Percentiles rank a stretch among this genome's conserved stretches.
Evolutionary conservation across 2,797 vertebrate genomes (phyloP).

Genomic region (Philypnodon macrostomus): DNA sequence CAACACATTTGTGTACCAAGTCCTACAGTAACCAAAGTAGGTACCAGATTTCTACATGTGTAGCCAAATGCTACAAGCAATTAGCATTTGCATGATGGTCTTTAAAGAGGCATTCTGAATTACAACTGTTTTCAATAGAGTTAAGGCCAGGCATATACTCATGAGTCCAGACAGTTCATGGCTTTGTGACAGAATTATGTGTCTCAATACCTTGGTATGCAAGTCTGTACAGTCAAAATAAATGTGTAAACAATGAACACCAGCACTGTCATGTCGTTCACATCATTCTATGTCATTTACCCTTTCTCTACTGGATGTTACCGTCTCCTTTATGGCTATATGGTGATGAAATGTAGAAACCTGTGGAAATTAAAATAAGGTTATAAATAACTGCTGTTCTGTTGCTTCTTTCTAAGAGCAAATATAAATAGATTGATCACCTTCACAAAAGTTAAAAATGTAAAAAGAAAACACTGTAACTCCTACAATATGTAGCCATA

Average conservation of each 20-base stretch:
- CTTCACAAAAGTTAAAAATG: too few species aligned
- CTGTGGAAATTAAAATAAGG: constrained; percentile 25
- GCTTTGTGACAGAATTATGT: constrained; percentile 44
- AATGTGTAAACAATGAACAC: constrained; percentile 32
- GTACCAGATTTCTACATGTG: background rate
- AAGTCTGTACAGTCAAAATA: constrained; percentile 36
- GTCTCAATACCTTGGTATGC: constrained; percentile 38
- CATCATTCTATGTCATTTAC: constrained; percentile 7
- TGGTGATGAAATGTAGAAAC: constrained; percentile 23
- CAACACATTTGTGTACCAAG: background rate
- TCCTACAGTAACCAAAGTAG: background rate
- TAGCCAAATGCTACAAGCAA: background rate
- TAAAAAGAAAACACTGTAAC: too few species aligned
- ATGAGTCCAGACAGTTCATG: constrained; percentile 61
- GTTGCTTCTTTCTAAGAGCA: too few species aligned
- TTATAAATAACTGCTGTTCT: too few species aligned
- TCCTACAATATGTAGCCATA: too few species aligned
- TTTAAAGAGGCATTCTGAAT: background rate
- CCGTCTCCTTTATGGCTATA: background rate
- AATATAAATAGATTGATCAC: too few species aligned
- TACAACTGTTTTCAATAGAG: constrained; percentile 12
- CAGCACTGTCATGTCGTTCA: constrained; percentile 5
- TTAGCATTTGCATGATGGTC: background rate
- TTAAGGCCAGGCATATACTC: constrained; percentile 30
- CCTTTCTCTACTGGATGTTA: too few species aligned